Conservation (phyloP, 1,140 invertebrate species). For the Drosophila setifemur region DNA sequence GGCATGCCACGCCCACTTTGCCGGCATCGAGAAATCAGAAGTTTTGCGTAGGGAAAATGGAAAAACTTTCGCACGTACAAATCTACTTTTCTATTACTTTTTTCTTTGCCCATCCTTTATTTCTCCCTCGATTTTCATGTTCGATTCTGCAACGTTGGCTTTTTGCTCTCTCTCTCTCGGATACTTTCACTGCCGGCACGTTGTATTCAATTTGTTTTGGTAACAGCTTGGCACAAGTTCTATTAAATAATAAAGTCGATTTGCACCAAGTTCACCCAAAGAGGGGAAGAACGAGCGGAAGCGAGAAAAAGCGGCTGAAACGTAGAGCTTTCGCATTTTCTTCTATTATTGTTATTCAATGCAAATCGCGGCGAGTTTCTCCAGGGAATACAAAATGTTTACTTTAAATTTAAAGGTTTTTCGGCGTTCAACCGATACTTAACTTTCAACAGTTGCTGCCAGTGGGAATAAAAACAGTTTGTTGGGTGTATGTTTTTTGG, state of each 20-base stretch:
- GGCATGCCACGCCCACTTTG: conserved; percentile 12
- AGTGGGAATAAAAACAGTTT: neutral
- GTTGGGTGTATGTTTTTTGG: neutral
- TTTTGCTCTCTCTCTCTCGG: conserved; percentile 2
- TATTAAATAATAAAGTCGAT: conserved; percentile 80
- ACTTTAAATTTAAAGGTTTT: conserved; percentile 6
- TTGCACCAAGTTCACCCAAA: conserved; percentile 58
- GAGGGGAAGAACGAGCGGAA: neutral
- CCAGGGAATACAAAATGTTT: neutral
- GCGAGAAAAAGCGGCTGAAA: neutral
- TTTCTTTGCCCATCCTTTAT: conserved; percentile 2
- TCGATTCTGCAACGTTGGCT: conserved; percentile 26
- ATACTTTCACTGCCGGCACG: conserved; percentile 40
- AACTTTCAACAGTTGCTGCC: neutral
- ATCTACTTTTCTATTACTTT: conserved; percentile 75
- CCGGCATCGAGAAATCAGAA: conserved; percentile 44
- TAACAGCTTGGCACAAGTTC: conserved; percentile 73
- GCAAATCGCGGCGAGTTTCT: conserved; percentile 41
- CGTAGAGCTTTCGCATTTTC: conserved; percentile 8
- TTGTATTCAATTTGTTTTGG: conserved; percentile 80
- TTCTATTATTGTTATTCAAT: conserved; percentile 60
- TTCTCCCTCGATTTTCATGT: conserved; percentile 15
- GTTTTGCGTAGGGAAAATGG: conserved; percentile 68
- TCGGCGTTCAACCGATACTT: neutral
- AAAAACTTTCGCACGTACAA: conserved; percentile 78